phyloP scores from a whole-genome alignment of 1,140 invertebrate species.

The Ostrea denselamellosa region DNA sequence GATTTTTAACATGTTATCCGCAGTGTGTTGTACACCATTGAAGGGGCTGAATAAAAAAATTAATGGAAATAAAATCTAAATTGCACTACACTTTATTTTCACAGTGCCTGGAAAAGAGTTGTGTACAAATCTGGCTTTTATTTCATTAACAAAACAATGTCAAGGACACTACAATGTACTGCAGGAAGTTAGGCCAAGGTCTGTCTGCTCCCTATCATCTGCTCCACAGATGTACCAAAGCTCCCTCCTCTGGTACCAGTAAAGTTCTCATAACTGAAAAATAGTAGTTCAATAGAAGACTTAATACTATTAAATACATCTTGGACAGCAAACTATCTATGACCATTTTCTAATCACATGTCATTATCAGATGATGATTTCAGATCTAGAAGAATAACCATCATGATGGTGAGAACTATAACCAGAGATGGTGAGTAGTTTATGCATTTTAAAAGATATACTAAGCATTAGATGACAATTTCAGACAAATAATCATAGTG shows the following conservation, averaged over 20 bases:
- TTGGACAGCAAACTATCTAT: too few relatives aligned
- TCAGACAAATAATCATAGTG: too few relatives aligned
- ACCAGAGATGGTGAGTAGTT: too few relatives aligned
- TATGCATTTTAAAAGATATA: too few relatives aligned
- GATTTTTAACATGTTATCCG: too few relatives aligned
- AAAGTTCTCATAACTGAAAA: constrained; percentile 66
- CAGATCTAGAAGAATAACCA: too few relatives aligned
- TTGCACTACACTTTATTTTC: neutral
- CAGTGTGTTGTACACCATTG: too few relatives aligned
- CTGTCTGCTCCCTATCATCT: constrained; percentile 47
- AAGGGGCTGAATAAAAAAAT: neutral
- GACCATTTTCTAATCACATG: too few relatives aligned
- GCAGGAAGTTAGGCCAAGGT: constrained; percentile 41
- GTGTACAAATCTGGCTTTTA: neutral
- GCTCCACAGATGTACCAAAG: constrained; percentile 49
- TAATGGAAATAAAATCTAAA: neutral
- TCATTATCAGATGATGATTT: too few relatives aligned
- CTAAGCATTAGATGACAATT: too few relatives aligned
- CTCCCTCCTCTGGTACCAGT: constrained; percentile 58
- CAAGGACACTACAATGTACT: neutral
- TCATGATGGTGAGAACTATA: too few relatives aligned
- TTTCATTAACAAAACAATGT: neutral
- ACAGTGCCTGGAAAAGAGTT: neutral
- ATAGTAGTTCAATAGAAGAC: neutral
- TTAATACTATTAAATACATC: too few relatives aligned